Evolutionary conservation across 2,113 vertebrate species (phyloP).

Genomic region (Capreolus pygargus): DNA sequence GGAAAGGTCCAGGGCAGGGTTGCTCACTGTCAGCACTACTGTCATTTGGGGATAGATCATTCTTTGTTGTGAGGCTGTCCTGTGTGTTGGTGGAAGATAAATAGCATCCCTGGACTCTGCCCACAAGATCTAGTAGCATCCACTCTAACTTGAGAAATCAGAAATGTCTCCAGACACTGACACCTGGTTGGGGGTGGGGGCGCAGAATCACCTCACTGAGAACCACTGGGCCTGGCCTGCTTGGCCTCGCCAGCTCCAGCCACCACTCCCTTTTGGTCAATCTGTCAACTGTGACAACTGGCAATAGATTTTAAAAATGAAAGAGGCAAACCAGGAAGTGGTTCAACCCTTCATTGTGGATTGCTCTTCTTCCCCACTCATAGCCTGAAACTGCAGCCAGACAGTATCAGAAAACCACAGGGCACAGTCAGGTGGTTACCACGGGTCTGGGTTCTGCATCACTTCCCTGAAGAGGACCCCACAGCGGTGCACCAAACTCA

Average conservation of each 20-base stretch:
- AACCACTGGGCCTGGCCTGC: background rate
- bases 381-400: background rate
- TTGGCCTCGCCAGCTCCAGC: background rate
- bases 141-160: background rate
- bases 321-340: conserved; percentile 10
- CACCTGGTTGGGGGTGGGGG: background rate
- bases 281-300: background rate
- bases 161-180: background rate
- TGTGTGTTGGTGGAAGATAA: background rate
- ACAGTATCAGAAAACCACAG: background rate
- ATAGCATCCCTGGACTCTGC: background rate
- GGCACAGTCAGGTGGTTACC: background rate
- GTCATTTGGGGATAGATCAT: background rate
- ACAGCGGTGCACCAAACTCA: background rate
- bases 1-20: background rate
- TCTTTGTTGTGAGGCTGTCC: background rate
- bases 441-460: background rate
- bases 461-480: background rate
- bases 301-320: background rate
- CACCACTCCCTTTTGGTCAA: background rate
- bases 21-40: background rate
- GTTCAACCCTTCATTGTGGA: background rate
- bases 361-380: background rate
- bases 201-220: background rate
- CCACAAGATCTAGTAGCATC: background rate